Conservation (phyloP, 2,113 vertebrate species). For the Bufo gargarizans region DNA sequence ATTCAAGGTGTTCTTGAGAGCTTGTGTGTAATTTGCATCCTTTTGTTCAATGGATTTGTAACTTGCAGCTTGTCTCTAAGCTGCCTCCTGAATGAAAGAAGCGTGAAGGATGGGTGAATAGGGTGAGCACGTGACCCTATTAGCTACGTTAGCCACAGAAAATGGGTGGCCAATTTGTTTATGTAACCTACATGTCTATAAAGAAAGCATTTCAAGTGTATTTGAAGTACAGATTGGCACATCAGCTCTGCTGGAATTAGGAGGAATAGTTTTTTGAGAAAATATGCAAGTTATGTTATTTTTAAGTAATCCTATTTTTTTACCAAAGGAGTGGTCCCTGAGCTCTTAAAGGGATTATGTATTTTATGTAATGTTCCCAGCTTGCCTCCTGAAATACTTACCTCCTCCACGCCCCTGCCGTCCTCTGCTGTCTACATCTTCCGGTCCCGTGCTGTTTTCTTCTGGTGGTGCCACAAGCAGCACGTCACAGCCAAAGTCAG, state of each 20-base stretch:
- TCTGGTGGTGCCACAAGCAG: no score
- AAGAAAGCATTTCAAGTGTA: neutral
- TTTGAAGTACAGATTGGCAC: neutral
- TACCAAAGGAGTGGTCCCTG: neutral
- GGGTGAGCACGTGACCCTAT: constrained; percentile 62
- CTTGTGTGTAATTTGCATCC: constrained; percentile 72
- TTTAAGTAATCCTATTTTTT: neutral
- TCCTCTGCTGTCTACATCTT: no score
- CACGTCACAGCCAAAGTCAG: no score
- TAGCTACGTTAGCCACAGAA: constrained; percentile 61
- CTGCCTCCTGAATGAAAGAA: constrained; percentile 68
- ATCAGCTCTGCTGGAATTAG: neutral
- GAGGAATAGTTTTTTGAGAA: neutral
- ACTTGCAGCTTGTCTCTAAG: constrained; percentile 67
- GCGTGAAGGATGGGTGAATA: constrained; percentile 60
- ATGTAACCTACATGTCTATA: neutral
- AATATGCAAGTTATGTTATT: neutral
- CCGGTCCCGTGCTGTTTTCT: no score
- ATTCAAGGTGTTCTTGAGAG: constrained; percentile 74
- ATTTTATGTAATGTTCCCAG: no score
- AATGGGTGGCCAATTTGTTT: constrained; percentile 54
- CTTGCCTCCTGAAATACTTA: no score
- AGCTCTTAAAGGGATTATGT: no score
- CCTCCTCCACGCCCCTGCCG: no score
- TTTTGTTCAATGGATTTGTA: constrained; percentile 72